Evolutionary conservation across 2,888 invertebrate genomes (phyloP).

Genomic region (Apantesis nais): DNA sequence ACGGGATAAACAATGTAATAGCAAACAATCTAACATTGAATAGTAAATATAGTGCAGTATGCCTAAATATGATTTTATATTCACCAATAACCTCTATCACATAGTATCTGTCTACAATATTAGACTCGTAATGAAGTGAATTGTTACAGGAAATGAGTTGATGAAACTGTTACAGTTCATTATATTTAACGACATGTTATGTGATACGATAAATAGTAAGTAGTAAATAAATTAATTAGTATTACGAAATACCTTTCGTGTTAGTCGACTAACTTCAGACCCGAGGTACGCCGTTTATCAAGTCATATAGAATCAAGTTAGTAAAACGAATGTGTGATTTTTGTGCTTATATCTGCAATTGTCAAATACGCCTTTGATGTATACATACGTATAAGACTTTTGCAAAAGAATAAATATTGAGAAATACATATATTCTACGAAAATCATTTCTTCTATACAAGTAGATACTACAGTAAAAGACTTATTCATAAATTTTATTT

Average conservation of each 20-base stretch:
- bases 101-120: no score
- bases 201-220: neutral
- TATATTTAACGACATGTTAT: neutral
- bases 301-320: neutral
- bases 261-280: neutral
- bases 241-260: no score
- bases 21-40: no score
- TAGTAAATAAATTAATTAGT: no score
- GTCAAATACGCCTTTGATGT: neutral
- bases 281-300: neutral
- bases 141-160: no score
- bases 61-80: no score
- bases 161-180: no score
- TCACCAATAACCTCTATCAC: no score
- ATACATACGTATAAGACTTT: neutral
- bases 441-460: neutral
- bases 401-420: neutral
- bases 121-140: no score
- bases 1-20: no score
- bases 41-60: no score
- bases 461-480: neutral
- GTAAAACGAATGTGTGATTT: neutral
- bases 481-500: constrained; percentile 17
- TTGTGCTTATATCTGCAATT: neutral
- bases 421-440: neutral